phyloP scores from a whole-genome alignment of 2,888 invertebrate genomes.

The Eumacrocentrus americanus region DNA sequence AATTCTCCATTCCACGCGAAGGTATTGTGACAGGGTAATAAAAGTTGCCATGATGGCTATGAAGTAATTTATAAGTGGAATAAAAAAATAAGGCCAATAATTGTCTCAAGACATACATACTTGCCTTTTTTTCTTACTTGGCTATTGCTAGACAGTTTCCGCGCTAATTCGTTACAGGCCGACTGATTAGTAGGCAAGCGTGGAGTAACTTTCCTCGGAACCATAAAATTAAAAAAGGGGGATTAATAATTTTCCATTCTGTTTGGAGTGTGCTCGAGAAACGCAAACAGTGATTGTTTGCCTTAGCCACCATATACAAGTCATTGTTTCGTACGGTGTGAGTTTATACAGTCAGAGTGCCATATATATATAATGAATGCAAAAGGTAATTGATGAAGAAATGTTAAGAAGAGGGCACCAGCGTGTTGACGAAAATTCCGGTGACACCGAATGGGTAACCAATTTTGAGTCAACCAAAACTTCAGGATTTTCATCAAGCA shows the following conservation, averaged over 20 bases:
- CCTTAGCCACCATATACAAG: no score
- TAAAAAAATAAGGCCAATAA: background rate
- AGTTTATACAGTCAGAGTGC: no score
- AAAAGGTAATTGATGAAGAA: background rate
- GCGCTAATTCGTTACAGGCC: slow-evolving; percentile 24
- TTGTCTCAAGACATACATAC: background rate
- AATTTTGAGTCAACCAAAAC: background rate
- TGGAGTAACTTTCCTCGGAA: slow-evolving; percentile 19
- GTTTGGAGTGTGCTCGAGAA: background rate
- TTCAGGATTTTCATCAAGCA: background rate
- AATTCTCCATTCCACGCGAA: no score
- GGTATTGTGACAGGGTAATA: no score
- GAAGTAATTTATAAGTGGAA: background rate
- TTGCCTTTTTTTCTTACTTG: background rate
- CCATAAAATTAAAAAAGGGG: background rate
- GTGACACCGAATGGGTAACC: background rate
- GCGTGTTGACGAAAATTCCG: background rate
- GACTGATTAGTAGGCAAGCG: slow-evolving; percentile 15
- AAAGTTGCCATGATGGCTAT: no score
- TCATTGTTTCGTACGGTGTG: no score
- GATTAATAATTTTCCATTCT: slow-evolving; percentile 1
- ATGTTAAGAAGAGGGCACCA: background rate
- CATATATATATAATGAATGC: background rate
- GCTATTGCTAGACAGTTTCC: slow-evolving; percentile 11
- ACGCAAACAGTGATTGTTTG: background rate